phyloP scores from a whole-genome alignment of 2,113 vertebrate genomes.

The Mola mola region DNA sequence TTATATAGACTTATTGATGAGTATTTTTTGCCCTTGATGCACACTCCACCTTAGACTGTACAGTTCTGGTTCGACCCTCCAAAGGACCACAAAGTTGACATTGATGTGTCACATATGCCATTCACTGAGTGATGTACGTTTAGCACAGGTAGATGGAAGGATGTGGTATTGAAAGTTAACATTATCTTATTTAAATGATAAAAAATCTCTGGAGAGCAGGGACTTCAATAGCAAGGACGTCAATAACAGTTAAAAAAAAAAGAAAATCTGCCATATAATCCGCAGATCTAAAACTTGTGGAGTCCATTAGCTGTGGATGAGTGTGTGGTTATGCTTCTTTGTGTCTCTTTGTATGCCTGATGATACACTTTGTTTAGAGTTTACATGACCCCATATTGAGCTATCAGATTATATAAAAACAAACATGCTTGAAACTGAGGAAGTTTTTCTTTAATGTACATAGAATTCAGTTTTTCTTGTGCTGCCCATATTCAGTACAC shows the following conservation, averaged over 20 bases:
- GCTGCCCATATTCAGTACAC: slow-evolving; percentile 21
- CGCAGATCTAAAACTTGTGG: slow-evolving; percentile 17
- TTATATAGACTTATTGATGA: not conserved
- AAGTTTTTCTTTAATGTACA: slow-evolving; percentile 13
- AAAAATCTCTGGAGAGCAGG: too few species aligned
- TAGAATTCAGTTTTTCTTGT: slow-evolving; percentile 15
- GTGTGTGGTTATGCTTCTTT: not conserved
- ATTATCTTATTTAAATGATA: too few species aligned
- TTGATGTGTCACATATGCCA: too few species aligned
- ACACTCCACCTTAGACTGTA: not conserved
- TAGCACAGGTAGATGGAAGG: too few species aligned
- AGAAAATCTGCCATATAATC: not conserved
- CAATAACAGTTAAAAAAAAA: not conserved
- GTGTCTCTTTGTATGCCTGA: slow-evolving; percentile 6
- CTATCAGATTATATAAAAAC: slow-evolving; percentile 9
- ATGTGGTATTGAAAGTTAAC: too few species aligned
- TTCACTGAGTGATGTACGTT: too few species aligned
- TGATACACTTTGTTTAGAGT: not conserved
- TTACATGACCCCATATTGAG: not conserved
- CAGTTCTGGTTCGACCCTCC: not conserved
- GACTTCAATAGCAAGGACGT: not conserved
- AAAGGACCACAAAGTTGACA: too few species aligned
- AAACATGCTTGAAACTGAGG: slow-evolving; percentile 9
- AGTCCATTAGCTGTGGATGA: not conserved
- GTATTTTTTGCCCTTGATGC: not conserved